phyloP scores from a whole-genome alignment of 1,140 invertebrate species.

The Steinernema khuongi region DNA sequence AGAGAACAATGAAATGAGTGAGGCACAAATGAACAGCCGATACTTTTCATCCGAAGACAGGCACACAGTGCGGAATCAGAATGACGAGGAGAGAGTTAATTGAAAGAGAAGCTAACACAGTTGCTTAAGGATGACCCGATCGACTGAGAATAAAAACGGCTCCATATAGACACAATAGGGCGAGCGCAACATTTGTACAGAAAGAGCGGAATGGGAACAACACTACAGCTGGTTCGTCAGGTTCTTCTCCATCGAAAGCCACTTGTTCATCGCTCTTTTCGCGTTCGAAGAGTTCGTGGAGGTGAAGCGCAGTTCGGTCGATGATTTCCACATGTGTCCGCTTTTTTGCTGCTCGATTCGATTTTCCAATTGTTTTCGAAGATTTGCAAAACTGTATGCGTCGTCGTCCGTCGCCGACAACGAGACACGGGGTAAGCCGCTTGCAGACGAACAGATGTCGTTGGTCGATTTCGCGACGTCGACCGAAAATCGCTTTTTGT shows the following conservation, averaged over 20 bases:
- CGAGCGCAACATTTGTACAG: not conserved
- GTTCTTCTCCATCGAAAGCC: slow-evolving; percentile 14
- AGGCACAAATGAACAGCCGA: not conserved
- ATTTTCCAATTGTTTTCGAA: slow-evolving; percentile 13
- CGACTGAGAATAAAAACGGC: not conserved
- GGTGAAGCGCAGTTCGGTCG: slow-evolving; percentile 16
- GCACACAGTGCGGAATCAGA: not conserved
- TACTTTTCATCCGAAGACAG: not conserved
- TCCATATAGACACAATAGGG: not conserved
- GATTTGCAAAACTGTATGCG: slow-evolving; percentile 6
- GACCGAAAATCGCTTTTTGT: slow-evolving; percentile 15
- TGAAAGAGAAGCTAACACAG: not conserved
- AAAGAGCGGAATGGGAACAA: not conserved
- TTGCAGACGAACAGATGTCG: slow-evolving; percentile 7
- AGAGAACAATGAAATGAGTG: not conserved
- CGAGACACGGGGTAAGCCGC: not conserved
- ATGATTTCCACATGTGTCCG: slow-evolving; percentile 15
- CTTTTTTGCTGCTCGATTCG: not conserved
- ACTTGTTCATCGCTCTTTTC: slow-evolving; percentile 10
- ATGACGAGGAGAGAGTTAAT: not conserved
- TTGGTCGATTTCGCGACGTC: not conserved
- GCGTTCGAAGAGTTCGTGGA: slow-evolving; percentile 1
- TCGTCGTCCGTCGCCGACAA: not conserved
- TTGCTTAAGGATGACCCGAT: not conserved
- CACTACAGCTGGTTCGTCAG: not conserved